phyloP scores from a whole-genome alignment of 2,113 vertebrate species.

The Cettia cetti region DNA sequence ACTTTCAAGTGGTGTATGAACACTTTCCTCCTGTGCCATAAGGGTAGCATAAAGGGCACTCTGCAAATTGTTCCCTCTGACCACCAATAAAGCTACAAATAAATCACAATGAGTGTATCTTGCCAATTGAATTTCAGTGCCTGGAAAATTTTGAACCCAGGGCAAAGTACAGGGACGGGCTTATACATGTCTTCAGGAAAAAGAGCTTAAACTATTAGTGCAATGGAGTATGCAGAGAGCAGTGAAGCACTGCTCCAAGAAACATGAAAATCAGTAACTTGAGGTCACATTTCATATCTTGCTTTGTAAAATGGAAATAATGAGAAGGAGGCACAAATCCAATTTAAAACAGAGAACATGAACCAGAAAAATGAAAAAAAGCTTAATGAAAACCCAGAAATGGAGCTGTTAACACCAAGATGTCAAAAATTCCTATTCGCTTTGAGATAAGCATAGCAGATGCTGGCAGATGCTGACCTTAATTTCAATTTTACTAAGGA shows the following conservation, averaged over 20 bases:
- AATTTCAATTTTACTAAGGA: background rate
- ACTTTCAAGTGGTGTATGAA: background rate
- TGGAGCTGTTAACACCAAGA: background rate
- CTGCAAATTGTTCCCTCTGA: background rate
- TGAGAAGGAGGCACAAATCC: background rate
- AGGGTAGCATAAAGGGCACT: background rate
- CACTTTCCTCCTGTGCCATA: background rate
- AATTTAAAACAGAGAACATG: background rate
- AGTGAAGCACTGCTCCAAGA: background rate
- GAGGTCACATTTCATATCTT: constrained; percentile 2
- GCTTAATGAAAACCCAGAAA: background rate
- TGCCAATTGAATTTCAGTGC: background rate
- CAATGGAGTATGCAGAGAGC: background rate
- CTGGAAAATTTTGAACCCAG: background rate
- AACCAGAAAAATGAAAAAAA: background rate
- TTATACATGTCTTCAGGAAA: background rate
- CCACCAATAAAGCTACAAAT: background rate
- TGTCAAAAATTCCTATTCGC: background rate
- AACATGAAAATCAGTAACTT: background rate
- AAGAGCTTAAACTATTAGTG: constrained; percentile 11
- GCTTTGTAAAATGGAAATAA: background rate
- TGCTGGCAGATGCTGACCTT: background rate
- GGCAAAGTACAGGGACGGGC: background rate
- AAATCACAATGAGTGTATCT: background rate
- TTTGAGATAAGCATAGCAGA: background rate